Evolutionary conservation across 2,888 invertebrate species (phyloP).

Genomic region (Eristalis pertinax): DNA sequence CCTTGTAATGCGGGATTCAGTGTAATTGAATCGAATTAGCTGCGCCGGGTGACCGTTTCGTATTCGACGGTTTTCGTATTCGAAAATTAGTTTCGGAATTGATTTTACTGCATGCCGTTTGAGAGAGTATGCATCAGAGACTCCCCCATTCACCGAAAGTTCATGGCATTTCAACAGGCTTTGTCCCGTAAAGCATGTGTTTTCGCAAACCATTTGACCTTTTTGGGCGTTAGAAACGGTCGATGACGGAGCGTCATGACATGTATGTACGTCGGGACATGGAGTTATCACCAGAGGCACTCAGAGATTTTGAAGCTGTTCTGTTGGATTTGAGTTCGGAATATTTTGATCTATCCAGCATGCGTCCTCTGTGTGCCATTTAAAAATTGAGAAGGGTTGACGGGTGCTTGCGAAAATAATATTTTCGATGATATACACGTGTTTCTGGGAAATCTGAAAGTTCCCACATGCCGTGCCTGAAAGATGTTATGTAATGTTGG

Average conservation of each 20-base stretch:
- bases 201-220: background rate
- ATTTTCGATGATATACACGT: background rate
- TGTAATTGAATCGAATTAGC: slow-evolving; percentile 4
- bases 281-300: background rate
- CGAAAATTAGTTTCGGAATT: background rate
- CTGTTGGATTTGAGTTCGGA: background rate
- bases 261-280: too few relatives aligned
- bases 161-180: background rate
- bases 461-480: too few relatives aligned
- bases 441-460: too few relatives aligned
- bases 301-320: too few relatives aligned
- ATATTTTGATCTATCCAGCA: background rate
- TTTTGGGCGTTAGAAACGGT: background rate
- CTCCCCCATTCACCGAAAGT: background rate
- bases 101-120: background rate
- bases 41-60: background rate
- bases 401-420: background rate
- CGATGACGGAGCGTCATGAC: background rate
- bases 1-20: background rate
- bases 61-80: background rate
- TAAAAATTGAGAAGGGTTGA: background rate
- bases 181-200: background rate
- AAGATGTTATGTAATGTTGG: too few relatives aligned
- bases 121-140: background rate
- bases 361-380: background rate